These are phyloP conservation scores for Cyanocitta stelleri DNA, from an alignment of 2,113 vertebrate genomes.

Conservation along the genomic window DNA sequence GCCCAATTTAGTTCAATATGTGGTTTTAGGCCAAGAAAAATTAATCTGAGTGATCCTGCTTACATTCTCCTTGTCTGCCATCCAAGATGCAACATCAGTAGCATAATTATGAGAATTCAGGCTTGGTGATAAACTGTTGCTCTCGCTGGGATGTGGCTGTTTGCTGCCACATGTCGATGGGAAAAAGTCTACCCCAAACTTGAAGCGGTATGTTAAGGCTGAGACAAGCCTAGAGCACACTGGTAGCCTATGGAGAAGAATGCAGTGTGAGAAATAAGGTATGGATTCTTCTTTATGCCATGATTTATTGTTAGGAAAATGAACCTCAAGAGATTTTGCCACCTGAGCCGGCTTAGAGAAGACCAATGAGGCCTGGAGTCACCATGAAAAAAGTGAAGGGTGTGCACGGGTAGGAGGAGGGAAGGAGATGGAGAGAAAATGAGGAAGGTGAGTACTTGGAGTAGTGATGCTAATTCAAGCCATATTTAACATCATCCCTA, in stretches of 20 bases:
- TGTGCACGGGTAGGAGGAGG: background rate
- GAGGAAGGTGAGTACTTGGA: background rate
- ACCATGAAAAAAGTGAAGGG: background rate
- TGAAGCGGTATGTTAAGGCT: background rate
- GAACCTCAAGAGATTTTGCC: background rate
- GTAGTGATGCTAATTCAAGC: background rate
- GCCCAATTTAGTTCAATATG: background rate
- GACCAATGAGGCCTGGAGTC: background rate
- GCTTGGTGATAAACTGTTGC: background rate
- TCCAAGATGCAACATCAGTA: background rate
- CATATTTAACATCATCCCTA: background rate
- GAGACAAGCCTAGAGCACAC: background rate
- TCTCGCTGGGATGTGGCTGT: rapidly evolving
- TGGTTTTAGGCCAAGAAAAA: background rate
- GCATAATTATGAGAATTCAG: background rate
- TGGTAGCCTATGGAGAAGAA: background rate
- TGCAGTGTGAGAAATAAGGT: background rate
- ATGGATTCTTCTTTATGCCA: background rate
- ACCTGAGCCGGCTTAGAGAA: background rate
- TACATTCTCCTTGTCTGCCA: background rate
- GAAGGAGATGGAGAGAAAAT: background rate
- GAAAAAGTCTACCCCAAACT: background rate
- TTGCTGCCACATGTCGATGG: background rate
- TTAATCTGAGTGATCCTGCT: background rate
- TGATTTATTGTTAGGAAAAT: background rate